phyloP scores from a whole-genome alignment of 1,140 invertebrate species.

The Brachionus angularis region DNA sequence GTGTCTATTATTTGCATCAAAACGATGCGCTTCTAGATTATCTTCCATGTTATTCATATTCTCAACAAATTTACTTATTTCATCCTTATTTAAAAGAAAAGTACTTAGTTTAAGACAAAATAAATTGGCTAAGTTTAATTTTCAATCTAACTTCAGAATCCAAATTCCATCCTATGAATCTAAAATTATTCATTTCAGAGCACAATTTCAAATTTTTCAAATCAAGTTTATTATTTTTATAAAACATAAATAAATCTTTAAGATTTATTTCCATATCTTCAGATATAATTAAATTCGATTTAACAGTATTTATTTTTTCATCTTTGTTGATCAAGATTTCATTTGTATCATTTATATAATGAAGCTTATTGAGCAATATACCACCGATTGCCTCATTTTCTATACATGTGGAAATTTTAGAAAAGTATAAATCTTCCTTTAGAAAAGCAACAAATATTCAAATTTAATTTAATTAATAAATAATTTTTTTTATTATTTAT shows the following conservation, averaged over 20 bases:
- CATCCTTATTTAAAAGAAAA: too few relatives aligned
- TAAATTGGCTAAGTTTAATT: too few relatives aligned
- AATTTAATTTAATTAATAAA: too few relatives aligned
- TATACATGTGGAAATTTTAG: conserved; percentile 40
- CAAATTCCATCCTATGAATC: conserved; percentile 39
- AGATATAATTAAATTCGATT: neutral
- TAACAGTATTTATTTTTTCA: neutral
- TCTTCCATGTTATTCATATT: neutral
- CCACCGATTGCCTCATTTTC: conserved; percentile 37
- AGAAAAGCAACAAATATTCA: conserved; percentile 7
- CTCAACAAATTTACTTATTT: conserved; percentile 21
- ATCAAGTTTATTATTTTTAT: neutral
- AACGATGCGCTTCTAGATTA: conserved; percentile 35
- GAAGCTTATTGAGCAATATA: conserved; percentile 33
- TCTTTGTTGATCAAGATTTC: conserved; percentile 26
- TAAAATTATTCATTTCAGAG: conserved; percentile 33
- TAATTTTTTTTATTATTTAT: too few relatives aligned
- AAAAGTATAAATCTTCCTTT: conserved; percentile 43
- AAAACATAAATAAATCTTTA: neutral
- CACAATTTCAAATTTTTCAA: conserved; percentile 1
- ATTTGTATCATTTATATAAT: neutral
- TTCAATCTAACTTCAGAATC: too few relatives aligned
- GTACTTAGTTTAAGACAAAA: too few relatives aligned
- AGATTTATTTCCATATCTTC: neutral
- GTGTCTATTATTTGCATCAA: conserved; percentile 23